A percentile compares a stretch with the other conserved stretches of the same genome.
Evolutionary conservation across 2,797 vertebrate genomes (phyloP).

Genomic region (Rhodeus uyekii): DNA sequence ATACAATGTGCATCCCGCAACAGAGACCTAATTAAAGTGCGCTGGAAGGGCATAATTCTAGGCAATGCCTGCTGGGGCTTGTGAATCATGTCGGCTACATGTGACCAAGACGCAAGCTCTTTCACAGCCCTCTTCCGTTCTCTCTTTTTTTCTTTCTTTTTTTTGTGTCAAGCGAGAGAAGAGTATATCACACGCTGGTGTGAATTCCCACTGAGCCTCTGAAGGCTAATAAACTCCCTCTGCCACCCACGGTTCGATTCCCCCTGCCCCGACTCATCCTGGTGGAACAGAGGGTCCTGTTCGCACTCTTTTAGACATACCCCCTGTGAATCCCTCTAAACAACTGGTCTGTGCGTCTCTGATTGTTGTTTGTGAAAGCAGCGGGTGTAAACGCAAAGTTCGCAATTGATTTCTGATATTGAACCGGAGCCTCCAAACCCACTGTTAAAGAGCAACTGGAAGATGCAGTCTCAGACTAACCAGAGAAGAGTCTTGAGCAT

Average conservation of each 20-base stretch:
- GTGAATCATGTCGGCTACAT: slow-evolving; percentile 48
- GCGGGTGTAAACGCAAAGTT: neutral
- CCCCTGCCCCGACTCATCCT: neutral
- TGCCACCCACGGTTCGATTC: neutral
- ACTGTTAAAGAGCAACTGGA: neutral
- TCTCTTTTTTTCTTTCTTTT: no score
- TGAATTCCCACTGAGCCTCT: slow-evolving; percentile 54
- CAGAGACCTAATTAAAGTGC: slow-evolving; percentile 43
- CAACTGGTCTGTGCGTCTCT: neutral
- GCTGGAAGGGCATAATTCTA: slow-evolving; percentile 44
- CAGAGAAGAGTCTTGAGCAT: neutral
- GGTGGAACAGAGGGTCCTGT: neutral
- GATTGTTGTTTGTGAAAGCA: neutral
- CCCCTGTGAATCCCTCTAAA: slow-evolving; percentile 2
- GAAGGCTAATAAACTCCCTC: slow-evolving; percentile 39
- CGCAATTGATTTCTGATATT: slow-evolving; percentile 12
- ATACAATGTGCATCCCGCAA: slow-evolving; percentile 14
- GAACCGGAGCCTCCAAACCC: neutral
- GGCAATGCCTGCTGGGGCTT: slow-evolving; percentile 48
- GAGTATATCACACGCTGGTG: slow-evolving; percentile 51
- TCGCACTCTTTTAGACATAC: neutral
- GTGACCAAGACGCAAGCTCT: slow-evolving; percentile 40
- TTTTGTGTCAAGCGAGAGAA: slow-evolving; percentile 19
- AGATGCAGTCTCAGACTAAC: neutral
- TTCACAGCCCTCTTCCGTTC: slow-evolving; percentile 22